A percentile compares a stretch with the other conserved stretches of the same genome.
phyloP scores from a whole-genome alignment of 2,888 invertebrate genomes.

The Notodonta dromedarius region DNA sequence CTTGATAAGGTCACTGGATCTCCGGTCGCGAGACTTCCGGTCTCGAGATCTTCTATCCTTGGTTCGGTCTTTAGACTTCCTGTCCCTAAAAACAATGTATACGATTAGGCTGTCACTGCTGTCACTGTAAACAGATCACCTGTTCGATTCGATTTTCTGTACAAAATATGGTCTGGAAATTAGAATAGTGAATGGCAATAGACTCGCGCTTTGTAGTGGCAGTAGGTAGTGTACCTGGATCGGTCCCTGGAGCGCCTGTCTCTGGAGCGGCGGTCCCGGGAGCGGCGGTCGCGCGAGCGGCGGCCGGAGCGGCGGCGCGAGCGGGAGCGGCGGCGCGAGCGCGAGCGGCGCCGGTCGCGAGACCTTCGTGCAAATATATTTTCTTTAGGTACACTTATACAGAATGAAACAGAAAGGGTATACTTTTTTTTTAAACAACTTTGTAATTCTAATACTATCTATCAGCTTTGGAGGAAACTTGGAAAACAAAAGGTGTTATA shows the following conservation, averaged over 20 bases:
- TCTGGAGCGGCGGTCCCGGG: slow-evolving; percentile 65
- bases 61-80: slow-evolving; percentile 72
- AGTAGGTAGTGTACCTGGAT: slow-evolving; percentile 54
- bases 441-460: too few relatives aligned
- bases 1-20: slow-evolving; percentile 76
- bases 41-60: slow-evolving; percentile 74
- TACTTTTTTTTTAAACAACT: too few relatives aligned
- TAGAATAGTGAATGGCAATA: too few relatives aligned
- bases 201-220: too few relatives aligned
- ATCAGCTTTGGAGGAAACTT: too few relatives aligned
- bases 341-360: slow-evolving; percentile 72
- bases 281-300: slow-evolving; percentile 70
- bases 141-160: too few relatives aligned
- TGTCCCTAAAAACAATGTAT: slow-evolving; percentile 57
- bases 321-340: slow-evolving; percentile 70
- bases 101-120: too few relatives aligned
- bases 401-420: too few relatives aligned
- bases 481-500: too few relatives aligned
- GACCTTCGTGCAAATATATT: slow-evolving; percentile 47
- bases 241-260: slow-evolving; percentile 69
- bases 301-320: slow-evolving; percentile 72
- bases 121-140: too few relatives aligned
- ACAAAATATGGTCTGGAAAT: too few relatives aligned
- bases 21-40: slow-evolving; percentile 77
- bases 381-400: too few relatives aligned